Evolutionary conservation across 1,140 invertebrate genomes (phyloP).

Genomic region (Magallana ariakensis): DNA sequence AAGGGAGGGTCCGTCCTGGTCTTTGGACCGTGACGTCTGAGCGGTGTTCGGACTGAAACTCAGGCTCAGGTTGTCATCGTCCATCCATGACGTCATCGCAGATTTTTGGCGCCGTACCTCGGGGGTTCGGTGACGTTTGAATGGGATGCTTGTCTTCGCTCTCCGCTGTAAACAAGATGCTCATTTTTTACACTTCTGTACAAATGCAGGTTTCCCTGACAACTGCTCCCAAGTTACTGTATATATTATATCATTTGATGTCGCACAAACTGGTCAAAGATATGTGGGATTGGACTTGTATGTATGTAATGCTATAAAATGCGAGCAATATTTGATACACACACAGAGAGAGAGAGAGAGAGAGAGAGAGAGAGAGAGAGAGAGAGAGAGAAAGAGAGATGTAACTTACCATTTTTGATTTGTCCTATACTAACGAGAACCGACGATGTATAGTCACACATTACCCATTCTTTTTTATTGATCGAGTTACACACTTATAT

Average conservation of each 20-base stretch:
- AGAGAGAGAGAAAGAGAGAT: not conserved
- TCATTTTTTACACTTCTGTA: not conserved
- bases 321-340: no score
- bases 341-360: no score
- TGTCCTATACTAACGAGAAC: not conserved
- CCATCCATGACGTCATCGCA: slow-evolving; percentile 25
- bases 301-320: no score
- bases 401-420: not conserved
- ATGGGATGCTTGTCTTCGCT: not conserved
- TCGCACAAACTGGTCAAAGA: not conserved
- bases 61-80: not conserved
- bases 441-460: not conserved
- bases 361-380: no score
- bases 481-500: not conserved
- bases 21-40: not conserved
- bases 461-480: not conserved
- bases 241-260: no score
- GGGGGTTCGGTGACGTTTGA: not conserved
- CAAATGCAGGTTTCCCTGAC: not conserved
- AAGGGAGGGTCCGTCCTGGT: not conserved
- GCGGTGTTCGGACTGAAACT: not conserved
- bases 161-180: not conserved
- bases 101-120: not conserved
- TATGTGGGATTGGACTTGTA: no score
- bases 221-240: not conserved